Percentiles rank a stretch among this genome's conserved stretches.
phyloP scores from a whole-genome alignment of 1,140 invertebrate species.

The Atta colombica region DNA sequence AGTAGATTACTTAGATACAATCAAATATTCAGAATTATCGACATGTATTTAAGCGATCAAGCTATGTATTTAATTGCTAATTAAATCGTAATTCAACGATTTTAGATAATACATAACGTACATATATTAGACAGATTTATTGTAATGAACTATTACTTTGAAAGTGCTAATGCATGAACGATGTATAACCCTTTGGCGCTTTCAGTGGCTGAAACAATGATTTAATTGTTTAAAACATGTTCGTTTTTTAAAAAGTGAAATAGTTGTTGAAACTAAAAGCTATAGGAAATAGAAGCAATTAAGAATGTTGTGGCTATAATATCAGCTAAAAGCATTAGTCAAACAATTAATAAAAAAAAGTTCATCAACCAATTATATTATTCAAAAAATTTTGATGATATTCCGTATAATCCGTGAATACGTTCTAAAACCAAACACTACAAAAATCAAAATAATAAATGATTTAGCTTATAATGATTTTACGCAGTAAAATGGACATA shows the following conservation, averaged over 20 bases:
- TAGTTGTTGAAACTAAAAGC: background rate
- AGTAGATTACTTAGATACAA: background rate
- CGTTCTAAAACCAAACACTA: too few species aligned
- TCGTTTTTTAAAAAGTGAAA: background rate
- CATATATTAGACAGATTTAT: conserved; percentile 22
- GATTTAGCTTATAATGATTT: too few species aligned
- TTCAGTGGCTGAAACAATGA: background rate
- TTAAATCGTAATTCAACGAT: conserved; percentile 22
- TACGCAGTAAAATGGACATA: too few species aligned
- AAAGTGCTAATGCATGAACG: conserved; percentile 32
- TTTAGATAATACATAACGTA: background rate
- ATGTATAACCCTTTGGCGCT: conserved; percentile 31
- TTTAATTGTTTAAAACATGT: background rate
- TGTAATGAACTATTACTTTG: background rate
- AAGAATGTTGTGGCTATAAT: background rate
- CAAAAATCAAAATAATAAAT: too few species aligned
- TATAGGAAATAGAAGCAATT: background rate
- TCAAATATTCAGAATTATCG: conserved; percentile 21
- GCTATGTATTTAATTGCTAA: background rate
- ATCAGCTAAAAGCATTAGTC: too few species aligned
- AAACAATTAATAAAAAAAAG: too few species aligned
- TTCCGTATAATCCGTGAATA: too few species aligned
- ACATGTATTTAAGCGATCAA: background rate
- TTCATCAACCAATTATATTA: too few species aligned
- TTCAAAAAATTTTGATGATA: too few species aligned